These are phyloP conservation scores for Agrilus cyanescens DNA, from an alignment of 2,888 invertebrate species.

Conservation along the genomic window DNA sequence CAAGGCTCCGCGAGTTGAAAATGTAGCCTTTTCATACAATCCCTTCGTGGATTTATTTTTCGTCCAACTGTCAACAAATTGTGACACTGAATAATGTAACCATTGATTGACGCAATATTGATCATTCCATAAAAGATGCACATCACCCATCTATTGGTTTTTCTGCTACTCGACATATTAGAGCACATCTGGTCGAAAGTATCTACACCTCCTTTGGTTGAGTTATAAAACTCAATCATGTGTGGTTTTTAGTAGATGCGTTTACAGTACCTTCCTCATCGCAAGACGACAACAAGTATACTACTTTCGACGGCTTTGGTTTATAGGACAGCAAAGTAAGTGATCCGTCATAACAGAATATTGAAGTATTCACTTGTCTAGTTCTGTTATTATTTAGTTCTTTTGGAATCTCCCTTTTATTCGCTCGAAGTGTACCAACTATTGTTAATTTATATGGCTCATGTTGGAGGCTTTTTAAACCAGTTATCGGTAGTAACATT, in stretches of 20 bases:
- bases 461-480: constrained; percentile 23
- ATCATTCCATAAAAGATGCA: constrained; percentile 5
- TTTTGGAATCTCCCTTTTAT: constrained; percentile 25
- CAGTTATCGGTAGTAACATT: constrained; percentile 25
- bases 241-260: constrained; percentile 3
- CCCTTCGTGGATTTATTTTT: too few relatives aligned
- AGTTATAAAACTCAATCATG: constrained; percentile 7
- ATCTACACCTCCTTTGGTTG: constrained; percentile 7
- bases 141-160: constrained; percentile 7
- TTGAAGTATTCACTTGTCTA: not conserved
- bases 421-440: constrained; percentile 23
- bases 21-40: too few relatives aligned
- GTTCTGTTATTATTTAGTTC: constrained; percentile 12
- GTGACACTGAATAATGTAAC: constrained; percentile 1
- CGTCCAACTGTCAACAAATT: not conserved
- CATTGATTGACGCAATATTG: constrained; percentile 3
- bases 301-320: not conserved
- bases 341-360: not conserved
- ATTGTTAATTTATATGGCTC: constrained; percentile 25
- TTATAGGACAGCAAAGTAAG: not conserved
- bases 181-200: constrained; percentile 7
- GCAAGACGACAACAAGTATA: not conserved
- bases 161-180: constrained; percentile 3
- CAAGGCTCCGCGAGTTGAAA: too few relatives aligned
- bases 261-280: not conserved